These are phyloP conservation scores for Hafferia zeledoni DNA, from an alignment of 2,797 vertebrate species.

Conservation along the genomic window DNA sequence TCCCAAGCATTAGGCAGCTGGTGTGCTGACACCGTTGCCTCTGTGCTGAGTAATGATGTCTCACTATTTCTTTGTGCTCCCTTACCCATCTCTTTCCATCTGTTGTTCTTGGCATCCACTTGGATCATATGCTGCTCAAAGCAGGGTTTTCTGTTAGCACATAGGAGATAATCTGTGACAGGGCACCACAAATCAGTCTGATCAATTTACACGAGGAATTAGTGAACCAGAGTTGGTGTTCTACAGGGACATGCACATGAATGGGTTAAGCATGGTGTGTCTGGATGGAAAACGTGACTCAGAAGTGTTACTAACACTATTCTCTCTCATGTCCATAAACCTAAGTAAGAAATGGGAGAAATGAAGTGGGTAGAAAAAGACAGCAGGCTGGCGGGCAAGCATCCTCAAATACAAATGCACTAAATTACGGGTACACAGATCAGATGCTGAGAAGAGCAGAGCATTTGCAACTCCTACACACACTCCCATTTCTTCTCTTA, in stretches of 20 bases:
- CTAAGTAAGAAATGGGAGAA: conserved; percentile 19
- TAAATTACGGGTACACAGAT: neutral
- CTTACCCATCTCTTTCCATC: conserved; percentile 23
- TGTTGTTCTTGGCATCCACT: conserved; percentile 12
- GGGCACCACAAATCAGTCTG: neutral
- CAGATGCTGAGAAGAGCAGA: neutral
- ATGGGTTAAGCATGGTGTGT: neutral
- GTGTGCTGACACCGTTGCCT: neutral
- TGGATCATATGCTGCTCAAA: neutral
- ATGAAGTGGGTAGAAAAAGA: conserved; percentile 28
- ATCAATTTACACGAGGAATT: neutral
- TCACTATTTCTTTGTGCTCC: neutral
- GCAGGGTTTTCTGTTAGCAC: neutral
- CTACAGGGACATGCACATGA: neutral
- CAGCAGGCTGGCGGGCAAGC: neutral
- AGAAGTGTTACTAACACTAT: neutral
- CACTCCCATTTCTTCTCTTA: conserved; percentile 3
- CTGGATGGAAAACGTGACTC: neutral
- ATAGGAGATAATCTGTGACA: neutral
- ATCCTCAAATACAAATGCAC: neutral
- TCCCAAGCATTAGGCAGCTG: conserved; percentile 15
- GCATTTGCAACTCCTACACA: conserved; percentile 46
- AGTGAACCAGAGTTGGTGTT: fast-evolving
- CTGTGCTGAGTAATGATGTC: conserved; percentile 43
- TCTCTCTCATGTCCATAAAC: neutral